A percentile compares a stretch with the other conserved stretches of the same genome.
phyloP scores from a whole-genome alignment of 2,888 invertebrate genomes.

The Elegia similella region DNA sequence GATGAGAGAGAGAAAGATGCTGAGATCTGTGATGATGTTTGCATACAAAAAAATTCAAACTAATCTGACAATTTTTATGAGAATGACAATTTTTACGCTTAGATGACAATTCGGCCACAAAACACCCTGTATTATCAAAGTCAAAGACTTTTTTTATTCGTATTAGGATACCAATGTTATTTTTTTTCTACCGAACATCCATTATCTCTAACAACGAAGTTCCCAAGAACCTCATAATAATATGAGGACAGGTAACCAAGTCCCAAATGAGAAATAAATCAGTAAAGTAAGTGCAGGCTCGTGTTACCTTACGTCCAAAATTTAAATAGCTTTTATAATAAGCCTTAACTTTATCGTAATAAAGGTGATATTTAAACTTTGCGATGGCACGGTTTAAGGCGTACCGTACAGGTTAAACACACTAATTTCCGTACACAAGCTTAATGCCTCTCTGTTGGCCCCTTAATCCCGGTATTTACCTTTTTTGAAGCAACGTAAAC shows the following conservation, averaged over 20 bases:
- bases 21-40: too few relatives aligned
- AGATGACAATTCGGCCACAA: too few relatives aligned
- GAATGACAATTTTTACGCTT: too few relatives aligned
- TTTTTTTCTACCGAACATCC: not conserved
- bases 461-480: not conserved
- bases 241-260: not conserved
- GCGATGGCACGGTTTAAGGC: not conserved
- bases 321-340: not conserved
- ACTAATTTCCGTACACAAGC: constrained; percentile 2
- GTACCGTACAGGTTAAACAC: not conserved
- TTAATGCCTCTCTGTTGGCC: constrained; percentile 9
- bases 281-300: not conserved
- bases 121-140: too few relatives aligned
- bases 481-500: constrained; percentile 9
- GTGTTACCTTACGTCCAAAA: constrained; percentile 4
- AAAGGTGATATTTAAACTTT: not conserved
- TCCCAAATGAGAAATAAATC: constrained; percentile 6
- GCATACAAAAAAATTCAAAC: too few relatives aligned
- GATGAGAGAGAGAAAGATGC: too few relatives aligned
- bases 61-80: too few relatives aligned
- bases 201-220: not conserved
- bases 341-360: not conserved
- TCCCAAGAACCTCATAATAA: constrained; percentile 3
- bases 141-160: too few relatives aligned
- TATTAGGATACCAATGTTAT: too few relatives aligned